Base-by-base conservation (phyloP, 2,888 invertebrate species). In the Cyclophora albipunctata region DNA sequence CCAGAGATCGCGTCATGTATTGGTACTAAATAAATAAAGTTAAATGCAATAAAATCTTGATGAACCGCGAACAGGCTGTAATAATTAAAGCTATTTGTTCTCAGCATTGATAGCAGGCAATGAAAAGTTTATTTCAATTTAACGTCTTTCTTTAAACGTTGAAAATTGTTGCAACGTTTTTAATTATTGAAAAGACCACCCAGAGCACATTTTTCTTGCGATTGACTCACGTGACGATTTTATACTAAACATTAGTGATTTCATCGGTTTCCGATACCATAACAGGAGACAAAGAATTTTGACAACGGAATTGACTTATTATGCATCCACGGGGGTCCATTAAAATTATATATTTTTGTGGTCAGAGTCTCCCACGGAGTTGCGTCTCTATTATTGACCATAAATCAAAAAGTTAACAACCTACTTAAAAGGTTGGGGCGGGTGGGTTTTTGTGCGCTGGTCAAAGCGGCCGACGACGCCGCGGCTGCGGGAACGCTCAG, bases 331-430 rank as follows among this genome's bases (percentile, higher is more conserved):
- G 70, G 82, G 82, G 84, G 78, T 84, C 81, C 84, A 80, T 84
- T 82, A 82, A 82, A 83, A 84, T 82, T 82, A 83, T 82, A 78
- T 79, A 76, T 81, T 80, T 71, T 78, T 78, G 81, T 81, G 80
- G 84, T 78, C 77, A 84, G 20, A 20, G 84, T 82, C 85, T 87
- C 88, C 86, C 87, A 87, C 85, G 81, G 86, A 75, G 85, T 83
- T 85, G 84, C 82, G 78, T 86, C 87, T 87, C 86, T 87, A 88
- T 88, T 88, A 87, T 87, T 86, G 85, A 81, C 80, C 82, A 85
- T 88, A 87, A 88, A 88, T 88, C 88, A 87, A 87, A 88, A 88
- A 84, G 84, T 87, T 88, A 88, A 88, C 88, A 87, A 88, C 88
- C 84, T 87, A 84, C 86, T 87, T 87, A 88, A 86, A 86, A 88